Evolutionary conservation across 2,888 invertebrate genomes (phyloP).

Genomic region (Hypena proboscidalis): DNA sequence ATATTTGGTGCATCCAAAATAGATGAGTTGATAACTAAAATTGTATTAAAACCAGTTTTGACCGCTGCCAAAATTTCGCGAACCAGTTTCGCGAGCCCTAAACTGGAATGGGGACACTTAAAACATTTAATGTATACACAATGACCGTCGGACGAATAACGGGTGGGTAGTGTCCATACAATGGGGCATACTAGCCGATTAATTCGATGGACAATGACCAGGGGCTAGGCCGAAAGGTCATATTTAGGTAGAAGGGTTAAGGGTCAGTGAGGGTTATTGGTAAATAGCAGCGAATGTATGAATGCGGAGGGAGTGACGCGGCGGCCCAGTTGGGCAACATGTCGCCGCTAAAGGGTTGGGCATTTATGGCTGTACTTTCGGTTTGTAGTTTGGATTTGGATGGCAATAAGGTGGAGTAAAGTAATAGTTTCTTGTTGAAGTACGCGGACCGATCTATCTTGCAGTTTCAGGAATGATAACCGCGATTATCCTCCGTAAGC

Average conservation of each 20-base stretch:
- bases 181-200: conserved; percentile 79
- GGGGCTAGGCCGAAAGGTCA: conserved; percentile 77
- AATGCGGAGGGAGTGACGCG: conserved; percentile 74
- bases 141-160: conserved; percentile 58
- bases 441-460: too few species aligned
- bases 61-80: conserved; percentile 49
- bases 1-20: conserved; percentile 23
- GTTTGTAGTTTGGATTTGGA: conserved; percentile 31
- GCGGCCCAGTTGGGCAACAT: conserved; percentile 73
- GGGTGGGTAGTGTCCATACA: conserved; percentile 76
- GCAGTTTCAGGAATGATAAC: too few species aligned
- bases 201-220: conserved; percentile 78
- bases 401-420: too few species aligned
- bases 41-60: conserved; percentile 47
- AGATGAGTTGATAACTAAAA: conserved; percentile 34
- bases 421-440: too few species aligned
- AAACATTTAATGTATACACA: conserved; percentile 79
- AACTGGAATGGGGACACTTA: conserved; percentile 65
- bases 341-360: conserved; percentile 61
- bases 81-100: conserved; percentile 60
- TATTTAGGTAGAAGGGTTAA: conserved; percentile 82
- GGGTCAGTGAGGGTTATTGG: conserved; percentile 77
- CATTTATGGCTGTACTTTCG: conserved; percentile 69
- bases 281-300: conserved; percentile 72
- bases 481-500: too few species aligned